Evolutionary conservation across 2,113 vertebrate species (phyloP), one percentile per base, ranked within the genome.

Genomic region (Camarhynchus parvulus): DNA sequence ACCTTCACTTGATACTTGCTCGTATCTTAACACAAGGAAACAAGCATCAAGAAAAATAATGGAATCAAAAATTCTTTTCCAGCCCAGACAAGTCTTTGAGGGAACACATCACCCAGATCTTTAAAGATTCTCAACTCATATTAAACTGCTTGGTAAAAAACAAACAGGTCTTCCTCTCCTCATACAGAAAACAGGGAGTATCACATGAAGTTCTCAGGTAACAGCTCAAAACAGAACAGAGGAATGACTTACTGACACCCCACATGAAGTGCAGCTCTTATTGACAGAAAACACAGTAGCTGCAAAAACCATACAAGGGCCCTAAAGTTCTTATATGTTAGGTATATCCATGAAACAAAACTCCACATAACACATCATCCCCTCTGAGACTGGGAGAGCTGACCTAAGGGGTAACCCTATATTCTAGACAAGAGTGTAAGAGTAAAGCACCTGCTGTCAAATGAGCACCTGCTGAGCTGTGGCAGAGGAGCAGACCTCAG

Each of bases 261-360:
- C 15, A 73, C 22, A 22, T 9, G 7, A 88, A 69, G 16, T 11
- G 28, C 8, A 13, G 42, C n/a, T 42, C 64, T 62, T 58, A 58
- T 1, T 73, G 39, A 15, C 42, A 92, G 55, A 79, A 90, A 88
- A 37, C 25, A 42, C 0, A 1, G 20, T 6, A 35, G 41, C 75
- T 59, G 27, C 14, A 89, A 74, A 88, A 76, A 13, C 5, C 41
- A 76, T 3, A 33, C 15, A 7, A 0, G 0, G 41, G 10, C 28
- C 61, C 67, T 14, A 22, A 41, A 35, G 9, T 1, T 58, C 50
- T 66, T 41, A 5, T 55, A 68, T 33, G 31, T 41, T 17, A 53
- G 49, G 31, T 7, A 50, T 25, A 67, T 8, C 24, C 33, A 35
- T 7, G 5, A 30, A 90, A 67, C 41, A 86, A 62, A 68, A 86